Evolutionary conservation across 1,140 invertebrate genomes (phyloP).

Genomic region (Campoletis sonorensis): DNA sequence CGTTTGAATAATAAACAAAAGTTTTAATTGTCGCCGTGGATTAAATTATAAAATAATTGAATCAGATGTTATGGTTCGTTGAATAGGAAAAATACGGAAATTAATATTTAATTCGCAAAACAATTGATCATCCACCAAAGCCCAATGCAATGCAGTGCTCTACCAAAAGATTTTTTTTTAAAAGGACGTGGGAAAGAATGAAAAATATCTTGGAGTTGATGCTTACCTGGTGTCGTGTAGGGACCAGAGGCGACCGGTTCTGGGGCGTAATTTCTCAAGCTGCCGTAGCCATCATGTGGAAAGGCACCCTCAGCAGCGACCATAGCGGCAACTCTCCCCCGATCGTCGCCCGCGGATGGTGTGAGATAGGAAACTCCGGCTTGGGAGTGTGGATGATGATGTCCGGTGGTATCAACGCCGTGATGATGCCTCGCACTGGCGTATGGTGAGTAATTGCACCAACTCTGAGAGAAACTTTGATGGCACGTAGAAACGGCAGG

Average conservation of each 20-base stretch:
- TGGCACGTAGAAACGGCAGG: conserved; percentile 81
- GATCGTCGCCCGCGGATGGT: conserved; percentile 80
- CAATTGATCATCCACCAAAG: not conserved
- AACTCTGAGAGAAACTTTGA: conserved; percentile 84
- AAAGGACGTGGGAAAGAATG: not conserved
- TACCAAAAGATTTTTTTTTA: not conserved
- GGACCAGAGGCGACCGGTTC: conserved; percentile 87
- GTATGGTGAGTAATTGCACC: conserved; percentile 86
- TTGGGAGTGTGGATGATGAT: conserved; percentile 77
- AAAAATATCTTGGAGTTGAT: conserved; percentile 58
- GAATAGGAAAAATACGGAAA: too few relatives aligned
- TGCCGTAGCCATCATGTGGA: conserved; percentile 85
- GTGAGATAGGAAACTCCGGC: conserved; percentile 80
- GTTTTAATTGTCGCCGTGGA: too few relatives aligned
- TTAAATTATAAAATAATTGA: too few relatives aligned
- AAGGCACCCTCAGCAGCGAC: conserved; percentile 84
- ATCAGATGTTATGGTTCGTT: too few relatives aligned
- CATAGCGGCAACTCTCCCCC: conserved; percentile 79
- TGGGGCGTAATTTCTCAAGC: conserved; percentile 84
- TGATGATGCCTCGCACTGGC: conserved; percentile 79
- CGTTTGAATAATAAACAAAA: too few relatives aligned
- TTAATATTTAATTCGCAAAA: too few relatives aligned
- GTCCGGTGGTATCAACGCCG: conserved; percentile 76
- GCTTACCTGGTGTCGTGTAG: conserved; percentile 87
- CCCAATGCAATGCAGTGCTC: not conserved